Evolutionary conservation across 2,888 invertebrate genomes (phyloP).

Genomic region (Crepidodera aurea): DNA sequence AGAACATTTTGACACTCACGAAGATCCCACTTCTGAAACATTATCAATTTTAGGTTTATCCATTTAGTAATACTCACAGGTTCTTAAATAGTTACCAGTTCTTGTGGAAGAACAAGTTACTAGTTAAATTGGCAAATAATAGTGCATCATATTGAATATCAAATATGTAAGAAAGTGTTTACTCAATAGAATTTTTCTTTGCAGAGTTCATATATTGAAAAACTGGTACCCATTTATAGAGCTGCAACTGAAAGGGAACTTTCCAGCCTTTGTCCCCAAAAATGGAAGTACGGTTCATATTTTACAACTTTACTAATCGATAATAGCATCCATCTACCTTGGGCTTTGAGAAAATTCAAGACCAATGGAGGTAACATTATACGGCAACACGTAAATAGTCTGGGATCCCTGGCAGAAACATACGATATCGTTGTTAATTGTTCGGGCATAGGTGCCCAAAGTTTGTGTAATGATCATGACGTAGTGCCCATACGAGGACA

Average conservation of each 20-base stretch:
- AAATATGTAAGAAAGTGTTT: too few relatives aligned
- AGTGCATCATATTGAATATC: too few relatives aligned
- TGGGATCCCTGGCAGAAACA: slow-evolving; percentile 66
- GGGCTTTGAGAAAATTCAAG: slow-evolving; percentile 72
- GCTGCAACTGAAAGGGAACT: slow-evolving; percentile 77
- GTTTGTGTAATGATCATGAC: slow-evolving; percentile 76
- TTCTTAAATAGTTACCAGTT: neutral
- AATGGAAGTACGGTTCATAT: slow-evolving; percentile 85
- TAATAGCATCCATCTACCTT: slow-evolving; percentile 78
- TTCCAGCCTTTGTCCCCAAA: slow-evolving; percentile 69
- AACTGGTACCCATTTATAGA: slow-evolving; percentile 79
- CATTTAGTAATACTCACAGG: too few relatives aligned
- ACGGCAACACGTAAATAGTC: slow-evolving; percentile 66
- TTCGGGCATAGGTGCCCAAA: slow-evolving; percentile 82
- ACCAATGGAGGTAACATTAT: slow-evolving; percentile 71
- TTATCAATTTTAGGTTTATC: too few relatives aligned
- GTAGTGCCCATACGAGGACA: slow-evolving; percentile 86
- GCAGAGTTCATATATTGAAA: slow-evolving; percentile 80
- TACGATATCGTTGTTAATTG: slow-evolving; percentile 86
- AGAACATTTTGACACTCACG: too few relatives aligned
- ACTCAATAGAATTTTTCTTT: neutral
- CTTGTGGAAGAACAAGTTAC: too few relatives aligned
- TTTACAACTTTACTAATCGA: slow-evolving; percentile 82
- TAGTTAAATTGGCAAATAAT: too few relatives aligned
- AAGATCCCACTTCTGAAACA: too few relatives aligned